These are phyloP conservation scores for Nymphicus hollandicus DNA, from an alignment of 2,113 vertebrate genomes.

Conservation along the genomic window DNA sequence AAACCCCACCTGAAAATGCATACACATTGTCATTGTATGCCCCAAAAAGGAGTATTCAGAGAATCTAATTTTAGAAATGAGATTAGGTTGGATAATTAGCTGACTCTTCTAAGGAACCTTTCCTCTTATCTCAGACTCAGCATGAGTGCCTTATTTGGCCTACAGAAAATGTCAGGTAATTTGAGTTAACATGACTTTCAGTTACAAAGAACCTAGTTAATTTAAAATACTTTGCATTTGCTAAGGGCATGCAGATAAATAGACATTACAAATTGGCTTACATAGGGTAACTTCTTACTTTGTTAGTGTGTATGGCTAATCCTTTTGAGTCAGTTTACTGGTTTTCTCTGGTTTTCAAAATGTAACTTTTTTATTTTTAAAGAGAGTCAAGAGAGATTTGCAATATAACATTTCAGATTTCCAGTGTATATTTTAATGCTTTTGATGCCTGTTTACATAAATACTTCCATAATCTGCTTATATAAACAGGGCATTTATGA, in stretches of 20 bases:
- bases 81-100: neutral
- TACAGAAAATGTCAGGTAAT: neutral
- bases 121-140: neutral
- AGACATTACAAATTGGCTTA: neutral
- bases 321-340: neutral
- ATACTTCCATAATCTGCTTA: conserved; percentile 4
- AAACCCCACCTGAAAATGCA: neutral
- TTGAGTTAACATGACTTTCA: neutral
- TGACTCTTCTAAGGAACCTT: neutral
- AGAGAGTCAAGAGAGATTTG: neutral
- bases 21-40: neutral
- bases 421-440: neutral
- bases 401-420: neutral
- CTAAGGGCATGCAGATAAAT: neutral
- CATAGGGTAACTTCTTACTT: neutral
- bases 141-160: neutral
- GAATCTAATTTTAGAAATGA: conserved; percentile 3
- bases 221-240: neutral
- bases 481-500: neutral
- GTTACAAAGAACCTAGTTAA: neutral
- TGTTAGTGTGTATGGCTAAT: neutral
- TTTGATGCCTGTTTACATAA: neutral
- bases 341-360: neutral
- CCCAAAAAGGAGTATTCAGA: neutral
- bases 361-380: neutral